Evolutionary conservation across 1,140 invertebrate species (phyloP), one percentile per base, ranked within the genome.

Genomic region (Plodia interpunctella): DNA sequence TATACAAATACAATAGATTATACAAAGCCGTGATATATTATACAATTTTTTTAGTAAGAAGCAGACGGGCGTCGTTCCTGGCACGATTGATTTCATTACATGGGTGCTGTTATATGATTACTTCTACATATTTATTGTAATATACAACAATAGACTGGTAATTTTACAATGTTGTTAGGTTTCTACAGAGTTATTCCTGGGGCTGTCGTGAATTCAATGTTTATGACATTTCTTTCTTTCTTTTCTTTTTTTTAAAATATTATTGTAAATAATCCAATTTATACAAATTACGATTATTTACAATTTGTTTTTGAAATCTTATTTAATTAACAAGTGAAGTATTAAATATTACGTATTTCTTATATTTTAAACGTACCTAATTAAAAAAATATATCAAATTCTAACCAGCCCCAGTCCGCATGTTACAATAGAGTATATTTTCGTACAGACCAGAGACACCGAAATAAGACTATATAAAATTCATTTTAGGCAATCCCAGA

Each of bases 121-220:
- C 78, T 88, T 88, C 82, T 88, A 88, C 82, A 88, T 88, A 88
- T 83, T 85, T 86, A 88, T 86, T 85, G 72, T 85, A 88, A 87
- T 86, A 84, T 87, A 86, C 70, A 70, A 81, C 83, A 88, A 88
- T 88, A 88, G 83, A 86, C 86, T 87, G 86, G 86, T 88, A 87
- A 79, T 78, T 83, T 86, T 87, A 86, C 78, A 81, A 67, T 84
- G 83, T 87, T 88, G 80, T 88, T 88, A 88, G 86, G 86, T 88
- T 87, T 88, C 83, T 87, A 88, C 83, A 86, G 75, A 87, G 75
- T 78, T 85, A 85, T 80, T 70, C 55, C 65, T 63, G 79, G 70
- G 62, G 62, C 55, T 72, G 71, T 69, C 63, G 65, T 53, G 58
- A 57, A 56, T 38, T 49, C 49, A 13, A 20, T 20, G 3, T 25